phyloP scores from a whole-genome alignment of 2,888 invertebrate genomes.

The Diloba caeruleocephala region DNA sequence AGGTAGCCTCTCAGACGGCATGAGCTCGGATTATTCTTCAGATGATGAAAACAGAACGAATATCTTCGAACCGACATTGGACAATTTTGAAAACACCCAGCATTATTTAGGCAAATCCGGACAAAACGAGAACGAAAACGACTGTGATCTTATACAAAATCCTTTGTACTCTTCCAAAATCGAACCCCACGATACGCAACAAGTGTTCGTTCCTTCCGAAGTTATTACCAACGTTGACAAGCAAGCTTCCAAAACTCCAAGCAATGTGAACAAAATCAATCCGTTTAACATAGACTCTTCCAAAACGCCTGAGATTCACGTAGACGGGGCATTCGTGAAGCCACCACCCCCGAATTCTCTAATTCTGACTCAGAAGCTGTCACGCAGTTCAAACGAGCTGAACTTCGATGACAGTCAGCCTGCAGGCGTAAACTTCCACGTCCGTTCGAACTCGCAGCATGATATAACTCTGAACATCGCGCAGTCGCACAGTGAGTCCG shows the following conservation, averaged over 20 bases:
- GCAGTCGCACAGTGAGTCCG: constrained; percentile 94
- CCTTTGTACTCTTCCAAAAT: constrained; percentile 86
- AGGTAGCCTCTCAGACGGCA: constrained; percentile 91
- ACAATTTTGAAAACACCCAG: constrained; percentile 85
- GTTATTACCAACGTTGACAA: constrained; percentile 70
- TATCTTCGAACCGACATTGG: constrained; percentile 84
- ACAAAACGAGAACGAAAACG: constrained; percentile 72
- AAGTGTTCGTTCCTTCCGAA: constrained; percentile 90
- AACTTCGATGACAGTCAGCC: constrained; percentile 75
- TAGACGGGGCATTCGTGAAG: constrained; percentile 77
- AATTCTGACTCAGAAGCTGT: constrained; percentile 90
- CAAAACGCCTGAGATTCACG: constrained; percentile 91
- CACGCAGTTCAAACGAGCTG: constrained; percentile 92
- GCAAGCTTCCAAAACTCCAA: constrained; percentile 75
- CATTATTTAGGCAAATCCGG: constrained; percentile 80
- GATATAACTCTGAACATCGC: constrained; percentile 92
- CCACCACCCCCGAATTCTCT: constrained; percentile 87
- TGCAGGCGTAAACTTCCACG: constrained; percentile 69
- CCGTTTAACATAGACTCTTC: constrained; percentile 72
- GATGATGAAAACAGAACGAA: constrained; percentile 87
- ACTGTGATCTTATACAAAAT: constrained; percentile 83
- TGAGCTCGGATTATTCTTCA: constrained; percentile 87
- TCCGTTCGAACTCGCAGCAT: constrained; percentile 90
- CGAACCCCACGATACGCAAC: constrained; percentile 78
- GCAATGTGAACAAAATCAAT: constrained; percentile 73